These are phyloP conservation scores for Chlorodrepanis virens DNA, from an alignment of 2,113 vertebrate genomes.

Conservation along the genomic window DNA sequence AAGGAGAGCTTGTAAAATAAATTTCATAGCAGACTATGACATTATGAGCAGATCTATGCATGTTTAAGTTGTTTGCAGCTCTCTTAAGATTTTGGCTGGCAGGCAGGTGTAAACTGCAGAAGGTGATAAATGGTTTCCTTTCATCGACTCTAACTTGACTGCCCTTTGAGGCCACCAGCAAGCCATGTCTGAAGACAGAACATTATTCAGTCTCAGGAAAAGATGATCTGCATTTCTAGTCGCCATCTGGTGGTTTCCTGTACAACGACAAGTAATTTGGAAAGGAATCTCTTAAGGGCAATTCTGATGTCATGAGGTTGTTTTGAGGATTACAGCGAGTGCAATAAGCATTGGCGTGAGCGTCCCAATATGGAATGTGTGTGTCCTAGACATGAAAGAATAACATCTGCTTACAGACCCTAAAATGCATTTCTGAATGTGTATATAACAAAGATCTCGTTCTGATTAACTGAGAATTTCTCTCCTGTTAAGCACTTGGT, in stretches of 20 bases:
- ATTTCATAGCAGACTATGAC: not conserved
- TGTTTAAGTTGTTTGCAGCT: not conserved
- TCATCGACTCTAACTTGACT: not conserved
- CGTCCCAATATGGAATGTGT: not conserved
- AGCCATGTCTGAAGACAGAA: not conserved
- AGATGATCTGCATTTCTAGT: constrained; percentile 13
- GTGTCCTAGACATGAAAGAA: not conserved
- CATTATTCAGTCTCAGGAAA: not conserved
- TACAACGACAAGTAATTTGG: not conserved
- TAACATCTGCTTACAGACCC: not conserved
- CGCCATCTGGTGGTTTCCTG: constrained; percentile 51
- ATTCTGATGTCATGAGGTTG: not conserved
- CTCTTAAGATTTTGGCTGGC: constrained; percentile 8
- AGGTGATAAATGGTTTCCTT: constrained; percentile 49
- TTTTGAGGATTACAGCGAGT: not conserved
- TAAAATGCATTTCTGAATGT: not conserved
- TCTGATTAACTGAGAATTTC: not conserved
- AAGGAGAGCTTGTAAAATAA: not conserved
- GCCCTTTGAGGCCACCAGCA: constrained; percentile 36
- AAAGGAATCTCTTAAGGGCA: not conserved
- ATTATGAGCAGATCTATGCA: not conserved
- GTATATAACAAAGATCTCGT: not conserved
- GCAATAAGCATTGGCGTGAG: not conserved
- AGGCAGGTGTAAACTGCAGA: not conserved
- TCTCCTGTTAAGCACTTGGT: not conserved